Evolutionary conservation across 2,888 invertebrate genomes (phyloP), one percentile per base, ranked within the genome.

Genomic region (Villa cingulata): DNA sequence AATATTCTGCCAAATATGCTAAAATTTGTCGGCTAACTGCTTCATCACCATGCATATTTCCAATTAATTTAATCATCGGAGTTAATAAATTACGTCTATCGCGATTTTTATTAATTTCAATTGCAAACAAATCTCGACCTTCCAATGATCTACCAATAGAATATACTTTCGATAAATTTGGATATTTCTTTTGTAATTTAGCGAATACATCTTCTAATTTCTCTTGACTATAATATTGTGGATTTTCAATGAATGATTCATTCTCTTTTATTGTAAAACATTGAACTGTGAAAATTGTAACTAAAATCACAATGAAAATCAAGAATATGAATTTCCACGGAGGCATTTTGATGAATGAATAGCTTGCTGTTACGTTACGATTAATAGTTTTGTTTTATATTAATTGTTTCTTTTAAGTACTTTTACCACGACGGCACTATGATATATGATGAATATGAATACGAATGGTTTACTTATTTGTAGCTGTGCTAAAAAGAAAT

Each of bases 41-140:
- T 68, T 95, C 95, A 62, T 95, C 94, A 7, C 95, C 95, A 62
- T 92, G 91, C 85, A 95, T 92, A 61, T 95, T 95, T 6, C 86
- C 94, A 45, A 92, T 86, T 70, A 86, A 83, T 63, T 95, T 95
- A 56, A 95, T 82, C 75, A 91, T 86, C 0, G 94, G 94, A 55
- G 85, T 81, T 71, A 61, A 78, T 65, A 65, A 75, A 73, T 61
- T 58, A 3, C 56, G 51, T 14, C 43, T 50, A 6, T 39, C 20
- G 3, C 81, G 80, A 65, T 84, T 79, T 54, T 80, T 76, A 48
- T 81, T 81, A 49, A 86, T 81, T 63, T 90, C 84, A 46, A 68
- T 55, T 7, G 57, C 66, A 74, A 87, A 78, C 51, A 98, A 68
- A 20, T 17, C 14, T 14, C 88, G 74, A 29, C 80, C 81, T 67